phyloP scores from a whole-genome alignment of 2,797 vertebrate genomes.

The Crenuchus spilurus region DNA sequence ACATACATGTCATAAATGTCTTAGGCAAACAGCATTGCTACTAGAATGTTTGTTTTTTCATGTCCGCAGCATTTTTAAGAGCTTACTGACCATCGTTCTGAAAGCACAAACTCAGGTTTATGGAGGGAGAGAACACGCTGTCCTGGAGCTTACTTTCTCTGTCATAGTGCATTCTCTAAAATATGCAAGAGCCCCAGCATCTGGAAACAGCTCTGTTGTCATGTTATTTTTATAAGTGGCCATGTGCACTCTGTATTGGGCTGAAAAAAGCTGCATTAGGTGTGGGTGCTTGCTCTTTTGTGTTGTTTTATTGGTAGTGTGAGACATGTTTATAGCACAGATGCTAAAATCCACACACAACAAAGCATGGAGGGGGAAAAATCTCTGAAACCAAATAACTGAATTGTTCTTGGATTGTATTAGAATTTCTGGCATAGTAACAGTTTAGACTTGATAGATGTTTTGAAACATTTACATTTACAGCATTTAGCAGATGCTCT shows the following conservation, averaged over 20 bases:
- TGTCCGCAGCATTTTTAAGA: background rate
- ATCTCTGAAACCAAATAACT: background rate
- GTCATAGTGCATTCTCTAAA: constrained; percentile 35
- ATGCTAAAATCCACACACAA: constrained; percentile 25
- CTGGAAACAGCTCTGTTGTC: constrained; percentile 48
- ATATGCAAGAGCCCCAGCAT: constrained; percentile 41
- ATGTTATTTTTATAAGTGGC: constrained; percentile 50
- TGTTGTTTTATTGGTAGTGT: constrained; percentile 32
- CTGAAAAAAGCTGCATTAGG: constrained; percentile 38
- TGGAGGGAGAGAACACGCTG: background rate
- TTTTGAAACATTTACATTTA: too few relatives aligned
- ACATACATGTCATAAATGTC: too few relatives aligned
- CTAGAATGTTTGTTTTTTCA: too few relatives aligned
- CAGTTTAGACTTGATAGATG: too few relatives aligned
- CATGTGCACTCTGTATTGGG: constrained; percentile 34
- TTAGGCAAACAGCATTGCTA: too few relatives aligned
- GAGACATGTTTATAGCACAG: constrained; percentile 38
- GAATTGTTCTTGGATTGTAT: too few relatives aligned
- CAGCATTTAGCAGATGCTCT: too few relatives aligned
- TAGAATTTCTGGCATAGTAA: too few relatives aligned
- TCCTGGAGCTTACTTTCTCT: constrained; percentile 11
- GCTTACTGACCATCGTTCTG: background rate
- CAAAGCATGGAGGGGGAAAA: background rate
- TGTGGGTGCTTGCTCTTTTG: constrained; percentile 28
- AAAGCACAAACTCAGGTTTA: background rate